A percentile compares a stretch with the other conserved stretches of the same genome.
phyloP scores from a whole-genome alignment of 2,888 invertebrate species.

The Epinotia brunnichana region DNA sequence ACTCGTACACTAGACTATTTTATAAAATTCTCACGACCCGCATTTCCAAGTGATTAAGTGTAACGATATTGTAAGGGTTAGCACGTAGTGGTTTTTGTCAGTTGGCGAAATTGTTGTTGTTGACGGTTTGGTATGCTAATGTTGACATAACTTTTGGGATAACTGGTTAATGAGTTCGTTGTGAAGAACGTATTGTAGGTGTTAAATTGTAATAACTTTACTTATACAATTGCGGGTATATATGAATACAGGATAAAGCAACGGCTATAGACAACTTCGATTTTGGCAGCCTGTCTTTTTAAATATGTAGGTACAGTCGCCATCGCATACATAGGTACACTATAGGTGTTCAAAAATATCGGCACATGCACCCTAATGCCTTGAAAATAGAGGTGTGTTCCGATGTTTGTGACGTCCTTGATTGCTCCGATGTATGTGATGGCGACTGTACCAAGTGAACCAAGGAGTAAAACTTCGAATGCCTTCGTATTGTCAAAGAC shows the following conservation, averaged over 20 bases:
- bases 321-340: too few relatives aligned
- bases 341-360: too few relatives aligned
- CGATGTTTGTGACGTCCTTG: too few relatives aligned
- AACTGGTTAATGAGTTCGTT: background rate
- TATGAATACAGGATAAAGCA: too few relatives aligned
- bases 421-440: too few relatives aligned
- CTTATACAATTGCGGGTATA: too few relatives aligned
- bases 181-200: background rate
- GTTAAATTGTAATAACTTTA: background rate
- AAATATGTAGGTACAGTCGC: background rate
- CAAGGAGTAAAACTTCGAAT: background rate
- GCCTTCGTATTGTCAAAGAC: background rate
- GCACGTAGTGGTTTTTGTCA: conserved; percentile 31
- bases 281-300: background rate
- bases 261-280: background rate
- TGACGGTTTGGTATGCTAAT: conserved; percentile 19
- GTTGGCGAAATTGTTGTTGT: conserved; percentile 28
- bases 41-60: conserved; percentile 42
- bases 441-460: too few relatives aligned
- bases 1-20: conserved; percentile 59
- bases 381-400: too few relatives aligned
- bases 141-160: conserved; percentile 6
- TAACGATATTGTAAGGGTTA: conserved; percentile 37
- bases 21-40: conserved; percentile 48
- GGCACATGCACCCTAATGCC: too few relatives aligned